Conservation (phyloP, 2,113 vertebrate species). For the Guaruba guarouba region DNA sequence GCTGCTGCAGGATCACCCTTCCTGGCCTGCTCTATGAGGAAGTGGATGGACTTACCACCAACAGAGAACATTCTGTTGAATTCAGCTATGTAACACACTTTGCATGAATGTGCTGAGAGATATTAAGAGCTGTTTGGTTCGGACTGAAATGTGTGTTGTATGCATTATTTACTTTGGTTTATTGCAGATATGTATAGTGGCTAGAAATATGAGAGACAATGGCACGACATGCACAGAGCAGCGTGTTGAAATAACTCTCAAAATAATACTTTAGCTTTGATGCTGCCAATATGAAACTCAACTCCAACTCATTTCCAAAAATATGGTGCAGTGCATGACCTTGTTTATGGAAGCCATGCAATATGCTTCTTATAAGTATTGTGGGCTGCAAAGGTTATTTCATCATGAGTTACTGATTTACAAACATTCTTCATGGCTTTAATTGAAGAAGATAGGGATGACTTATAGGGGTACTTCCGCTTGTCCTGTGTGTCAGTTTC, state of each 20-base stretch:
- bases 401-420: neutral
- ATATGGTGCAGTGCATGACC: neutral
- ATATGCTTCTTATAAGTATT: neutral
- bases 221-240: fast-evolving
- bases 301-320: neutral
- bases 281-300: neutral
- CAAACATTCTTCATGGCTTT: neutral
- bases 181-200: neutral
- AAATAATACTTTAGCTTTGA: neutral
- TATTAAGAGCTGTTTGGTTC: neutral
- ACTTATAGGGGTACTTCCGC: neutral
- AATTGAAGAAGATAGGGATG: neutral
- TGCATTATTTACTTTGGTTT: neutral
- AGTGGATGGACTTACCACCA: neutral
- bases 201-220: neutral
- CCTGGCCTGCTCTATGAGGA: neutral
- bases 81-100: neutral
- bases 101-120: neutral
- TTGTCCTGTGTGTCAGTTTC: neutral
- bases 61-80: neutral
- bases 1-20: neutral
- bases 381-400: neutral
- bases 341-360: neutral
- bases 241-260: neutral
- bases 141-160: neutral